Conservation (phyloP, 1,140 invertebrate species). For the Drusus annulatus region DNA sequence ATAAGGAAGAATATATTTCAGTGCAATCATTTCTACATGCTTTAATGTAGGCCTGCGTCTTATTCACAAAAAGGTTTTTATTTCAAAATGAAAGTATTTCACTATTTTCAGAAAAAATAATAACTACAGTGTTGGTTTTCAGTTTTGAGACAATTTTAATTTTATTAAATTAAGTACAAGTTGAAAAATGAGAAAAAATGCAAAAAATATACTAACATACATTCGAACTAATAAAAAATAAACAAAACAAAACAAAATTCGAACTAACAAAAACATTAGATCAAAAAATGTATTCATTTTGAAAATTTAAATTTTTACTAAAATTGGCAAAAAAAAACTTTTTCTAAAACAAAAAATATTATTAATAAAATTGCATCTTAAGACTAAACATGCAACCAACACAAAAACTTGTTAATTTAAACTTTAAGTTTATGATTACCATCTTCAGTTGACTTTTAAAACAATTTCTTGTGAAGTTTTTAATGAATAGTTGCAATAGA, state of each 20-base stretch:
- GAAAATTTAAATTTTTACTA: not conserved
- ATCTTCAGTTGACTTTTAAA: conserved; percentile 54
- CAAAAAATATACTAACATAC: not conserved
- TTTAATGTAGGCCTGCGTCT: not conserved
- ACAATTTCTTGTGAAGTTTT: conserved; percentile 51
- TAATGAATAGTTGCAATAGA: conserved; percentile 57
- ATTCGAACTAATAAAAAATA: not conserved
- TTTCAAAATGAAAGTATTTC: not conserved
- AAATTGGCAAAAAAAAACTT: conserved; percentile 9
- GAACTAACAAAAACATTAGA: not conserved
- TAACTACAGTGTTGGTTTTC: conserved; percentile 2
- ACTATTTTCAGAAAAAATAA: not conserved
- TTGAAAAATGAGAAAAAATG: not conserved
- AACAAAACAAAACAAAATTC: not conserved
- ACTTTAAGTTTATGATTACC: conserved; percentile 57
- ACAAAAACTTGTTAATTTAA: conserved; percentile 52
- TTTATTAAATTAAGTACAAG: conserved; percentile 31
- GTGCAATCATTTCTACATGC: conserved; percentile 23
- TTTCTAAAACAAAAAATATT: not conserved
- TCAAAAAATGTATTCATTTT: too few species aligned
- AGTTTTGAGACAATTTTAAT: conserved; percentile 7
- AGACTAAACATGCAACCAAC: conserved; percentile 46
- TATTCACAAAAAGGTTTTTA: conserved; percentile 4
- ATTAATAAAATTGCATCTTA: not conserved
- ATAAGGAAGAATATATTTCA: conserved; percentile 35